phyloP scores from a whole-genome alignment of 1,140 invertebrate species.

The Drosophila eugracilis region DNA sequence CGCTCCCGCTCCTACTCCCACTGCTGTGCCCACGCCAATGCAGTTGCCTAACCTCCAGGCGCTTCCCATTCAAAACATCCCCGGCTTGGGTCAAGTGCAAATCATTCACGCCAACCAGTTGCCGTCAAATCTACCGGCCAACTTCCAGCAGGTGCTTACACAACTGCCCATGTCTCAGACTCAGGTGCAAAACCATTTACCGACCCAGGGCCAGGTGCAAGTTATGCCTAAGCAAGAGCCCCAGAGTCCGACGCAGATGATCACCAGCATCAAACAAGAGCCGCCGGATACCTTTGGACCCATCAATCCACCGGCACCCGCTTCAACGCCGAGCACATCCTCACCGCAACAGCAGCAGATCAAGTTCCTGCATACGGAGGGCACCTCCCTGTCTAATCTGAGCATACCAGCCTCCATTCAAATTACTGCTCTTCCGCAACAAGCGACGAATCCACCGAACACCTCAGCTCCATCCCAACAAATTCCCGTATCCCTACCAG shows the following conservation, averaged over 20 bases:
- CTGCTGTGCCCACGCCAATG: slow-evolving; percentile 50
- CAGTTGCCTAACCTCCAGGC: slow-evolving; percentile 86
- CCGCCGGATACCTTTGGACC: slow-evolving; percentile 68
- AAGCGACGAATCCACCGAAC: slow-evolving; percentile 10
- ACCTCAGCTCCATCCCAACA: slow-evolving; percentile 3
- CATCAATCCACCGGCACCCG: slow-evolving; percentile 43
- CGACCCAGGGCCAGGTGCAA: slow-evolving; percentile 10
- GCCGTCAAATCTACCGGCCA: slow-evolving; percentile 65
- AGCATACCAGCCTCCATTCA: slow-evolving; percentile 77
- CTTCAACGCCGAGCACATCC: slow-evolving; percentile 21
- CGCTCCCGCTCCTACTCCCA: slow-evolving; percentile 78
- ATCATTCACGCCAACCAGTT: slow-evolving; percentile 85
- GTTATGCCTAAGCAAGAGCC: slow-evolving; percentile 79
- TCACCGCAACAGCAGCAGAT: slow-evolving; percentile 56
- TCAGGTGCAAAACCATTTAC: slow-evolving; percentile 11
- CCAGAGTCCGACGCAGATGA: slow-evolving; percentile 75
- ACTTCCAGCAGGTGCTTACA: slow-evolving; percentile 70
- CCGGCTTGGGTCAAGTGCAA: slow-evolving; percentile 91
- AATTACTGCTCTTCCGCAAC: slow-evolving; percentile 73
- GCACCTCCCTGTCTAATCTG: slow-evolving; percentile 51
- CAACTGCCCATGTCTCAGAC: slow-evolving; percentile 59
- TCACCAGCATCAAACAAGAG: slow-evolving; percentile 81
- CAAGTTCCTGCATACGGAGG: slow-evolving; percentile 64
- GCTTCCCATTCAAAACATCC: slow-evolving; percentile 89
- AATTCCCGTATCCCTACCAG: background rate